phyloP scores from a whole-genome alignment of 2,888 invertebrate species.

The Monochamus alternatus region DNA sequence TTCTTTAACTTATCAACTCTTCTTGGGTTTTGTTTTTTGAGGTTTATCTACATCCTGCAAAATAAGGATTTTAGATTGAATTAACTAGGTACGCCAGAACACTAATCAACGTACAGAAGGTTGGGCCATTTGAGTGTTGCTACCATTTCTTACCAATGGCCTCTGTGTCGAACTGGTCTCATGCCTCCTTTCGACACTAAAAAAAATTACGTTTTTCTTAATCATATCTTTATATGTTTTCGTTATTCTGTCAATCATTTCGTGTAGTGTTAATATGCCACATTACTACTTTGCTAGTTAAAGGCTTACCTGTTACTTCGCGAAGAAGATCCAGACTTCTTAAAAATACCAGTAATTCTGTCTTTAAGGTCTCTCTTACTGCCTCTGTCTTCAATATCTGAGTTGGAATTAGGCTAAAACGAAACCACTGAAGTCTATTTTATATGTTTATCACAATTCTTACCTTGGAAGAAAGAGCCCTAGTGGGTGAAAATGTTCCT shows the following conservation, averaged over 20 bases:
- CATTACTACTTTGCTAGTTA: background rate
- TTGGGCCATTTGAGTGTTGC: constrained; percentile 70
- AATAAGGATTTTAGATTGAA: constrained; percentile 23
- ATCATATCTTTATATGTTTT: too few relatives aligned
- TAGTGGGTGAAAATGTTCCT: constrained; percentile 64
- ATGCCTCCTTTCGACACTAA: constrained; percentile 67
- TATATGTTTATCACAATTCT: constrained; percentile 12
- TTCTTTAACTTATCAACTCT: constrained; percentile 47
- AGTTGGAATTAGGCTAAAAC: constrained; percentile 79
- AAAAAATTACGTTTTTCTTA: constrained; percentile 32
- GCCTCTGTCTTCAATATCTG: constrained; percentile 78
- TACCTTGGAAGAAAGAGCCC: constrained; percentile 74
- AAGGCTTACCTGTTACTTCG: constrained; percentile 78
- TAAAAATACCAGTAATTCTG: constrained; percentile 88
- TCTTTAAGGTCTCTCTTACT: constrained; percentile 87
- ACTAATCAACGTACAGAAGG: constrained; percentile 59
- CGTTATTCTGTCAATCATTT: too few relatives aligned
- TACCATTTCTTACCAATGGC: constrained; percentile 75
- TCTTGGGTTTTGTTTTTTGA: constrained; percentile 49
- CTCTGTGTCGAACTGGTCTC: constrained; percentile 71
- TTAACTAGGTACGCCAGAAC: constrained; percentile 24
- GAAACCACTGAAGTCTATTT: constrained; percentile 7
- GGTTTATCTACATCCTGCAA: constrained; percentile 56
- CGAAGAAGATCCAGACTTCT: constrained; percentile 77
- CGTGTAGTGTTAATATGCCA: too few relatives aligned